phyloP scores from a whole-genome alignment of 1,140 invertebrate species.

The Scylla paramamosain region DNA sequence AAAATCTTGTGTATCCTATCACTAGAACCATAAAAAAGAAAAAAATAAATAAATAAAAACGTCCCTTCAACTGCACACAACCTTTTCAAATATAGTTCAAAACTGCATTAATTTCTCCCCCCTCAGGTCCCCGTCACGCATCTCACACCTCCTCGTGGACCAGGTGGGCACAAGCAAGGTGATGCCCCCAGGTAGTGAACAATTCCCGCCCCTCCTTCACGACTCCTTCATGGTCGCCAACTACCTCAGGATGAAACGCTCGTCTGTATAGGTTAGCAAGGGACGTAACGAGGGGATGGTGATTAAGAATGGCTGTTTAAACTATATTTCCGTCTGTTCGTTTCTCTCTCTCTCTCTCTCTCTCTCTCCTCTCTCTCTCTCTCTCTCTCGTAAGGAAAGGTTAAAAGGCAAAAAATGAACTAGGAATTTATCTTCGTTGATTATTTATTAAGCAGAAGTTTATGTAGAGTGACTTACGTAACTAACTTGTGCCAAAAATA shows the following conservation, averaged over 20 bases:
- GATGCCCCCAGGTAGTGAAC: constrained; percentile 38
- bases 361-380: too few species aligned
- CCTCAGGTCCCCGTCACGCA: constrained; percentile 62
- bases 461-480: too few species aligned
- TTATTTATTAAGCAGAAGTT: too few species aligned
- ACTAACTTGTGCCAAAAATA: too few species aligned
- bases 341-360: too few species aligned
- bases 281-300: neutral
- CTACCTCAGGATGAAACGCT: constrained; percentile 71
- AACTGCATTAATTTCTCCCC: too few species aligned
- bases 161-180: constrained; percentile 41
- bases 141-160: constrained; percentile 64
- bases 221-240: constrained; percentile 72
- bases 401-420: too few species aligned
- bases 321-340: neutral
- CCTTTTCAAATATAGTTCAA: too few species aligned
- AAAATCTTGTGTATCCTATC: constrained; percentile 8
- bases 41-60: neutral
- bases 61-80: too few species aligned
- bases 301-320: too few species aligned
- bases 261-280: constrained; percentile 43
- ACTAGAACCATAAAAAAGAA: neutral
- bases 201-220: constrained; percentile 68
- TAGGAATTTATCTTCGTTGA: too few species aligned
- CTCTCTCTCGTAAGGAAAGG: too few species aligned